phyloP scores from a whole-genome alignment of 1,140 invertebrate genomes.

The Dendroctonus ponderosae region DNA sequence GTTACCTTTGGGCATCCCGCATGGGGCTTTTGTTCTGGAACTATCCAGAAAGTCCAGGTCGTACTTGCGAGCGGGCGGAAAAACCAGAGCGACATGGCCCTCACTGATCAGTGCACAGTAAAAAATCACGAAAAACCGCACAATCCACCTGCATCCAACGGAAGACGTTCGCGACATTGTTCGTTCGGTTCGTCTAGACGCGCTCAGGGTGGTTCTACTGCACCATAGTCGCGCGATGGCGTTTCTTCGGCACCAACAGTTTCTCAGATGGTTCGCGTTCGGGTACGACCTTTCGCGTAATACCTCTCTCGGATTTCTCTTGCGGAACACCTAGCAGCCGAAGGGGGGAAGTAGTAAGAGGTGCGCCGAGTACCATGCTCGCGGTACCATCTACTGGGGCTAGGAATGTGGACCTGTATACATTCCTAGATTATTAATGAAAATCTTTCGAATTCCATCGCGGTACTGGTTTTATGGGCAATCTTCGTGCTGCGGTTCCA shows the following conservation, averaged over 20 bases:
- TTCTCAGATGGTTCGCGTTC: background rate
- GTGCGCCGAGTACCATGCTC: conserved; percentile 16
- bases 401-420: conserved; percentile 4
- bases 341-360: conserved; percentile 10
- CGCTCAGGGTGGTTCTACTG: too few relatives aligned
- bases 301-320: conserved; percentile 17
- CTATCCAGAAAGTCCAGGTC: conserved; percentile 94
- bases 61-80: conserved; percentile 79
- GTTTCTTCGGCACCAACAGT: too few relatives aligned
- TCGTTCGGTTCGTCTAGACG: too few relatives aligned
- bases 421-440: background rate
- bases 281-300: conserved; percentile 20
- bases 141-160: too few relatives aligned
- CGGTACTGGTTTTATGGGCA: too few relatives aligned
- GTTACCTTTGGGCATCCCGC: conserved; percentile 94
- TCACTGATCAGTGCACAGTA: conserved; percentile 15
- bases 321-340: conserved; percentile 12
- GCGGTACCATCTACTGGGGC: conserved; percentile 5
- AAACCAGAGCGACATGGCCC: conserved; percentile 79
- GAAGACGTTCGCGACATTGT: too few relatives aligned
- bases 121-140: too few relatives aligned
- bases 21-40: conserved; percentile 83
- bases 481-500: background rate
- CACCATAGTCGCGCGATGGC: too few relatives aligned
- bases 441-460: too few relatives aligned